Conservation (phyloP, 2,888 invertebrate species). For the Cactoblastis cactorum region DNA sequence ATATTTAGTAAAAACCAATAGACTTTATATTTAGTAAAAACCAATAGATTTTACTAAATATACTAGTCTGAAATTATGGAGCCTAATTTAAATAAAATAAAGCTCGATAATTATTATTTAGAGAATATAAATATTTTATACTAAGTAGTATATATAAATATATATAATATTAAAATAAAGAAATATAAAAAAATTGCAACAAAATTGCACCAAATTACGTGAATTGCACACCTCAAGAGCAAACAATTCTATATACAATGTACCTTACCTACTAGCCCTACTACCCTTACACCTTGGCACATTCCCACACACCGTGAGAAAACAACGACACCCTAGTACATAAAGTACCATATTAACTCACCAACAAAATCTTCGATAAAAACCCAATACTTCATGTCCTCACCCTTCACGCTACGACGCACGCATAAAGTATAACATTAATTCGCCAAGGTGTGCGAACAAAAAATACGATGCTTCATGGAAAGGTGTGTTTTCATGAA, state of each 20-base stretch:
- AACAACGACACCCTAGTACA: conserved; percentile 46
- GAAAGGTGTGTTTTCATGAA: conserved; percentile 45
- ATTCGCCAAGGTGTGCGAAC: conserved; percentile 26
- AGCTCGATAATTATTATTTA: no score
- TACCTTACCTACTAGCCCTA: conserved; percentile 19
- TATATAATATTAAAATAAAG: no score
- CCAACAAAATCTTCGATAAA: conserved; percentile 33
- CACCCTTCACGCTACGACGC: conserved; percentile 40
- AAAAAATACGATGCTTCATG: conserved; percentile 46
- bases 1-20: no score
- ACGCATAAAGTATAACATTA: conserved; percentile 36
- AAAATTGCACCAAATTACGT: conserved; percentile 1
- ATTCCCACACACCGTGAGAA: conserved; percentile 78
- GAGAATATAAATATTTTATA: no score
- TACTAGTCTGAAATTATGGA: no score
- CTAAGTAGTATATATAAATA: no score
- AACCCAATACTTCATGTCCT: conserved; percentile 40
- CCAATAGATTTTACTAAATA: no score
- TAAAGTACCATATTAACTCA: conserved; percentile 52
- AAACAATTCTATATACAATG: conserved; percentile 28
- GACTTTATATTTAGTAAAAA: no score
- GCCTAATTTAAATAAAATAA: no score
- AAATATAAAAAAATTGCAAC: no score
- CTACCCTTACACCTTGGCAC: conserved; percentile 67
- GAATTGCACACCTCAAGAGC: conserved; percentile 23